Percentiles rank a stretch among this genome's conserved stretches.
Conservation (phyloP, 2,888 invertebrate species). For the Campopleginae sp. region DNA sequence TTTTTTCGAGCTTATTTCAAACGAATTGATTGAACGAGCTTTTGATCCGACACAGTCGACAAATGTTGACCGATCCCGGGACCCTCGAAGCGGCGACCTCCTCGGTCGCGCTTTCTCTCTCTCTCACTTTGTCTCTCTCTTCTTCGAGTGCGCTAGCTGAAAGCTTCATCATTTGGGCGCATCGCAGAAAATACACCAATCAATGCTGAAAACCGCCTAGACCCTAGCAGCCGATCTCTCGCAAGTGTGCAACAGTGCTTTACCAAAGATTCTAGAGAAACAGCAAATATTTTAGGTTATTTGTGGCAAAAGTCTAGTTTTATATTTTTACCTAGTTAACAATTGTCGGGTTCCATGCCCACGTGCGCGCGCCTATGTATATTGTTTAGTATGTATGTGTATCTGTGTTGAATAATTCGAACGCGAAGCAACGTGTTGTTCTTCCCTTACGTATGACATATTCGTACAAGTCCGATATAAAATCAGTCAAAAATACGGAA, state of each 20-base stretch:
- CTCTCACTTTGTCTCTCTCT: neutral
- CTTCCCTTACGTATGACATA: neutral
- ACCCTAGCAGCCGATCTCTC: neutral
- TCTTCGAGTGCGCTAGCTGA: constrained; percentile 5
- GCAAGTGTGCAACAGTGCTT: constrained; percentile 11
- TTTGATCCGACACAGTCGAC: constrained; percentile 3
- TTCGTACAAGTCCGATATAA: neutral
- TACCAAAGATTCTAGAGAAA: constrained; percentile 17
- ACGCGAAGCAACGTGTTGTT: neutral
- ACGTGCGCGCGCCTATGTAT: neutral
- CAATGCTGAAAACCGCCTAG: constrained; percentile 15
- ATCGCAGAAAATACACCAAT: constrained; percentile 20
- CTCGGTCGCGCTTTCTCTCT: constrained; percentile 9
- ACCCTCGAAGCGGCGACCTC: constrained; percentile 27
- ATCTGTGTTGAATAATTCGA: neutral
- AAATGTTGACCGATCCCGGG: constrained; percentile 27
- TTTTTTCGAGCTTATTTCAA: neutral
- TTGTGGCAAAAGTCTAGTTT: neutral
- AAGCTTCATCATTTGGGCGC: constrained; percentile 12
- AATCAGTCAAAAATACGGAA: neutral
- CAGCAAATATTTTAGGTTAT: neutral
- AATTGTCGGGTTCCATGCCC: neutral
- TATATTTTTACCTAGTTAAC: constrained; percentile 17
- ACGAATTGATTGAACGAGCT: neutral
- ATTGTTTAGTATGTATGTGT: neutral